Evolutionary conservation across 2,888 invertebrate genomes (phyloP), one percentile per base, ranked within the genome.

Genomic region (Mythimna loreyi): DNA sequence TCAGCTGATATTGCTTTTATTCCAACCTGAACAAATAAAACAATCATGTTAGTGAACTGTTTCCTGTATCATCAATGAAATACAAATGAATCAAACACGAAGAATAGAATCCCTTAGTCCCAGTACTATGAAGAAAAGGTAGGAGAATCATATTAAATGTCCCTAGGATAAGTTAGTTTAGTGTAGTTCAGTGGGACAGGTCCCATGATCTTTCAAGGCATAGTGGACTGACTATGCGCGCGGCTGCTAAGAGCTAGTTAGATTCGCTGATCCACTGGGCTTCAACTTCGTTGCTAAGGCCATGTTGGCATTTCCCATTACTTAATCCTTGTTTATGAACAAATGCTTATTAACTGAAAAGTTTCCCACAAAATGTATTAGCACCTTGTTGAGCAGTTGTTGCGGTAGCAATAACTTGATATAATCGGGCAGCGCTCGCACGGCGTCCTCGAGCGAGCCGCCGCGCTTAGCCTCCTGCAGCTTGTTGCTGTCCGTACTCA

Each of bases 401-500:
- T 93, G 93, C 9, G 96, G 96, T 77, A 96, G 85, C 73, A 96
- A 76, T 68, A 95, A 85, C 75, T 96, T 96, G 85, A 96, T 91
- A 74, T 96, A 95, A 85, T 96, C 96, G 6, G 96, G 96, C 72
- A 96, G 83, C 16, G 93, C 92, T 1, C 94, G 87, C 72, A 96
- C 92, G 11, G 96, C 95, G 69, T 96, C 96, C 80, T 95, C 94
- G n/a, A 96, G 86, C 1, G 94, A 85, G 47, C 89, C 91, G 71
- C 82, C 84, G 25, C 93, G 92, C 73, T 91, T 90, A 71, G 90
- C 90, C 59, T 94, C 94, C 60, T 85, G 85, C 67, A 93, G 75
- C 80, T 92, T 92, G 82, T 94, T 94, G 87, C 94, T 94, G 82
- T 95, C 95, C 45, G 94, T 90, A 73, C 95, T 93, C 59, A 96